Evolutionary conservation across 2,888 invertebrate genomes (phyloP), one percentile per base, ranked within the genome.

Genomic region (Drosophila neutralis): DNA sequence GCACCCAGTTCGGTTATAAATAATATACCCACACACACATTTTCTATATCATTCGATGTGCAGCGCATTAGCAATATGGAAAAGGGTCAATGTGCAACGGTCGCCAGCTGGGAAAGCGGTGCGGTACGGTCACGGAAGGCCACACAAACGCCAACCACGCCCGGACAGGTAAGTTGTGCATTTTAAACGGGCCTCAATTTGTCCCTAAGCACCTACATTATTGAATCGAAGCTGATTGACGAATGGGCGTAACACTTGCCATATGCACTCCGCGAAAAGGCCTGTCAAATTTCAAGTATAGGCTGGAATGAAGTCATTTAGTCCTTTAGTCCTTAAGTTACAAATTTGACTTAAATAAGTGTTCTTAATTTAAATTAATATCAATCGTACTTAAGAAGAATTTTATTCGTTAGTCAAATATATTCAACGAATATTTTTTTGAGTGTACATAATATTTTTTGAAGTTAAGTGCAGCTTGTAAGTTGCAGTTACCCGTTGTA

Each of bases 71-170:
- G 95, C 75, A 94, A 94, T 64, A 93, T 95, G 87, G 95, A 96
- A 87, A 95, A 95, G 90, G 95, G 95, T 49, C 95, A 95, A 62
- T 95, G 95, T 85, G 94, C 95, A 79, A 95, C 95, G n/a, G 94
- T 95, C 42, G 95, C 95, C 0, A 95, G 95, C n/a, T 95, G 95
- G 95, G 95, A 95, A 75, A 94, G 95, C 7, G 94, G 94, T 52
- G 95, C 94, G 7, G 95, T 95, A 33, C 92, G 95, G 40, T 95
- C 95, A 87, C 94, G 95, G 66, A 95, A 95, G 91, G 94, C 93
- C 68, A 92, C 93, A 70, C 93, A 92, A 88, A 93, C 93, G 36
- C 92, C 93, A 70, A 93, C 93, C 58, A 93, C 93, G 36, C 93
- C 93, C 7, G 93, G 93, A 59, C 93, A 93, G 90, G 93, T 93